A percentile compares a stretch with the other conserved stretches of the same genome.
phyloP scores from a whole-genome alignment of 2,888 invertebrate genomes.

The Laothoe populi region DNA sequence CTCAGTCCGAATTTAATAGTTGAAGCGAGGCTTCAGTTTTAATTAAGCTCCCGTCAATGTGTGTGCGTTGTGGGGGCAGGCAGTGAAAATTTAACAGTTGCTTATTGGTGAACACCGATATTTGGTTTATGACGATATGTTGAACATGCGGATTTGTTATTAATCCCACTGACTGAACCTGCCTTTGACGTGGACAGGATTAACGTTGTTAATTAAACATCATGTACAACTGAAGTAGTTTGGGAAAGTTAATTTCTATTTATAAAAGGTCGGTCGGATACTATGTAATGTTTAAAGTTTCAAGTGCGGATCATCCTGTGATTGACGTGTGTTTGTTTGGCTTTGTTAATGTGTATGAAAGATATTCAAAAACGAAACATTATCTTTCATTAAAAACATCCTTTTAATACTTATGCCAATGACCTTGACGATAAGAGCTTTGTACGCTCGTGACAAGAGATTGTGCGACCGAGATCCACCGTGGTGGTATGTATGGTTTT shows the following conservation, averaged over 20 bases:
- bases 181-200: constrained; percentile 3
- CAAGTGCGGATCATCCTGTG: no score
- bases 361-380: no score
- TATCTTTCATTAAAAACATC: no score
- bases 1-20: constrained; percentile 27
- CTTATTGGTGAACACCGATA: neutral
- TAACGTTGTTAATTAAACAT: constrained; percentile 3
- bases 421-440: no score
- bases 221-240: neutral
- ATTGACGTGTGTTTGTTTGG: neutral
- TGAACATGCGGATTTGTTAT: neutral
- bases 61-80: neutral
- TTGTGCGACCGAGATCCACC: no score
- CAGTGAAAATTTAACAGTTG: constrained; percentile 5
- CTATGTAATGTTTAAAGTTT: neutral
- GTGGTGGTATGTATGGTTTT: no score
- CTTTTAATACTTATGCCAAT: no score
- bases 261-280: neutral
- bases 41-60: constrained; percentile 53
- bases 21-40: constrained; percentile 41
- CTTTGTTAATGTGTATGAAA: no score
- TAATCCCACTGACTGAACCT: constrained; percentile 1
- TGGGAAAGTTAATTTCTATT: neutral
- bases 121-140: neutral
- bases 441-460: no score